Conservation (phyloP, 2,113 vertebrate genomes). For the Chlamydotis undulata region DNA sequence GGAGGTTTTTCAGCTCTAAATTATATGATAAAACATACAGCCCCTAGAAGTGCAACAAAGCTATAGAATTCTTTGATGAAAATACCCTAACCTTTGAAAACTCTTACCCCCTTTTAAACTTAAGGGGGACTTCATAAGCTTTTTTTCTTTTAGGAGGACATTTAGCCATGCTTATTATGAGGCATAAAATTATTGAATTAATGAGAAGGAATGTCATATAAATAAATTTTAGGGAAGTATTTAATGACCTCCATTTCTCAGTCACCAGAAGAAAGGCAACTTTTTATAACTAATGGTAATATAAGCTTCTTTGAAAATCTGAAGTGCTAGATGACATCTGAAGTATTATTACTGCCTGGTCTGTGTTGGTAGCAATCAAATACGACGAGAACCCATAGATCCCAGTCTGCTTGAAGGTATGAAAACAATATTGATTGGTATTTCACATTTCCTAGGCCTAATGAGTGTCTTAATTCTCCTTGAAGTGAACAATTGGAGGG, state of each 20-base stretch:
- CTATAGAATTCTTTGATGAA: not conserved
- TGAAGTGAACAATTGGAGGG: not conserved
- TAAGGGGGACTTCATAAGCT: not conserved
- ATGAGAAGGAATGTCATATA: not conserved
- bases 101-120: not conserved
- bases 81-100: not conserved
- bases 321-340: not conserved
- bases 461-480: not conserved
- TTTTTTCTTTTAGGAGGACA: not conserved
- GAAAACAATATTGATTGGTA: not conserved
- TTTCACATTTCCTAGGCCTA: not conserved
- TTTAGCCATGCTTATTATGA: not conserved
- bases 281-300: not conserved
- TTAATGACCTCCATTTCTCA: not conserved
- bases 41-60: not conserved
- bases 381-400: not conserved
- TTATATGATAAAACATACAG: not conserved
- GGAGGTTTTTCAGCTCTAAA: not conserved
- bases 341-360: not conserved
- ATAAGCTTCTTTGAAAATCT: not conserved
- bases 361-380: not conserved
- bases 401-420: not conserved
- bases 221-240: not conserved
- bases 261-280: not conserved
- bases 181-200: not conserved